A percentile compares a stretch with the other conserved stretches of the same genome.
phyloP scores from a whole-genome alignment of 35 echinoderm and acorn worm genomes.

The Hemicentrotus pulcherrimus region DNA sequence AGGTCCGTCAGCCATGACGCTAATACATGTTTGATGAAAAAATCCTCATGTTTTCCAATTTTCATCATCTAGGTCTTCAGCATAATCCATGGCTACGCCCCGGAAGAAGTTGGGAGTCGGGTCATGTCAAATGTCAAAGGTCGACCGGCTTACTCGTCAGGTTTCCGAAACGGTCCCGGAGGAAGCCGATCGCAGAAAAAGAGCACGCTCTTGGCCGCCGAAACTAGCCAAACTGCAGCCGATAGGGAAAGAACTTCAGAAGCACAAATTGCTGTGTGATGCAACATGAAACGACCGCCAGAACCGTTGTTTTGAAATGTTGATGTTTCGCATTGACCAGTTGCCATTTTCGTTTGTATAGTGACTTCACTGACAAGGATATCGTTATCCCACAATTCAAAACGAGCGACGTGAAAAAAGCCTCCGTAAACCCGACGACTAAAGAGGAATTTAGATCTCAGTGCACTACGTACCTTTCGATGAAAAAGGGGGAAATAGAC shows the following conservation, averaged over 20 bases:
- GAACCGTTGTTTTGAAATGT: not conserved
- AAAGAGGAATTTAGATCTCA: not conserved
- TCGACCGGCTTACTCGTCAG: constrained; percentile 52
- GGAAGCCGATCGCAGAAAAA: constrained; percentile 48
- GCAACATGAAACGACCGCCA: not conserved
- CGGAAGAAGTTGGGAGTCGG: constrained; percentile 91
- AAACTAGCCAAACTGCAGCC: constrained; percentile 21
- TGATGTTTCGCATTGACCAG: not conserved
- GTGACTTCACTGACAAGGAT: not conserved
- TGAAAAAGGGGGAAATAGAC: not conserved
- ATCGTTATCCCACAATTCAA: not conserved
- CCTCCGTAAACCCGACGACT: not conserved
- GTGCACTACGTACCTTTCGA: not conserved
- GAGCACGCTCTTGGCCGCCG: constrained; percentile 41
- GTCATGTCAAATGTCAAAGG: constrained; percentile 98
- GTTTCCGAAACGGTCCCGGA: constrained; percentile 58
- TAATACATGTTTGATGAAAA: no score
- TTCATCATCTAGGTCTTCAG: constrained; percentile 71
- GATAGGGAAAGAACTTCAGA: constrained; percentile 58
- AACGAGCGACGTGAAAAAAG: not conserved
- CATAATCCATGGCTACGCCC: constrained; percentile 94
- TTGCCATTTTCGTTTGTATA: not conserved
- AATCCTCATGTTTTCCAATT: not conserved
- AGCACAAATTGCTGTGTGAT: constrained; percentile 47
- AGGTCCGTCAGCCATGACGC: no score